These are phyloP conservation scores for Idris sp. DNA, from an alignment of 1,140 invertebrate genomes.

Conservation along the genomic window DNA sequence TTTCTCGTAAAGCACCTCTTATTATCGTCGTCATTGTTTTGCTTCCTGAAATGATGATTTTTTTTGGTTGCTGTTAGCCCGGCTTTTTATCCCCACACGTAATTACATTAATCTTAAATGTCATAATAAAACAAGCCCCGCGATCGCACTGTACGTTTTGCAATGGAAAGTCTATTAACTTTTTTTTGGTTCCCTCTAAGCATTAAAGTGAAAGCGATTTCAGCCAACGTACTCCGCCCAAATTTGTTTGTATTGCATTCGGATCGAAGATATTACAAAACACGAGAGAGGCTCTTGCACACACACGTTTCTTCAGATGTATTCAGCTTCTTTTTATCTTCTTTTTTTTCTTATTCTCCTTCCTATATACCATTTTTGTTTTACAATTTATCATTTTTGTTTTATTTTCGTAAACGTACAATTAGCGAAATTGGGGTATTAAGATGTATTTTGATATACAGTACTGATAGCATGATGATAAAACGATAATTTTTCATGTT, in stretches of 20 bases:
- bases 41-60: conserved; percentile 44
- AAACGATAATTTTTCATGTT: conserved; percentile 33
- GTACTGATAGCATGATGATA: conserved; percentile 28
- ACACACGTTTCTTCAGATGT: conserved; percentile 29
- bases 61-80: too few species aligned
- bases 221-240: conserved; percentile 50
- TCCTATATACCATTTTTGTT: conserved; percentile 29
- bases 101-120: conserved; percentile 63
- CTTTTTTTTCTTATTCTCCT: too few species aligned
- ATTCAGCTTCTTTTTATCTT: conserved; percentile 22
- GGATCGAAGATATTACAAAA: conserved; percentile 46
- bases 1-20: conserved; percentile 39
- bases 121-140: conserved; percentile 55
- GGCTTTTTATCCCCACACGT: conserved; percentile 31
- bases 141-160: conserved; percentile 36
- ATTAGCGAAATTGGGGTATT: conserved; percentile 54
- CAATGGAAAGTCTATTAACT: conserved; percentile 61
- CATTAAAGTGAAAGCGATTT: conserved; percentile 59
- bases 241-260: conserved; percentile 57
- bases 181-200: conserved; percentile 46
- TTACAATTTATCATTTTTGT: conserved; percentile 35
- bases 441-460: conserved; percentile 43
- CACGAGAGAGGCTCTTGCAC: conserved; percentile 18
- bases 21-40: conserved; percentile 54
- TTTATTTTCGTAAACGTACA: conserved; percentile 48